phyloP scores from a whole-genome alignment of 2,113 vertebrate genomes.

The cattle (Bos taurus) region DNA sequence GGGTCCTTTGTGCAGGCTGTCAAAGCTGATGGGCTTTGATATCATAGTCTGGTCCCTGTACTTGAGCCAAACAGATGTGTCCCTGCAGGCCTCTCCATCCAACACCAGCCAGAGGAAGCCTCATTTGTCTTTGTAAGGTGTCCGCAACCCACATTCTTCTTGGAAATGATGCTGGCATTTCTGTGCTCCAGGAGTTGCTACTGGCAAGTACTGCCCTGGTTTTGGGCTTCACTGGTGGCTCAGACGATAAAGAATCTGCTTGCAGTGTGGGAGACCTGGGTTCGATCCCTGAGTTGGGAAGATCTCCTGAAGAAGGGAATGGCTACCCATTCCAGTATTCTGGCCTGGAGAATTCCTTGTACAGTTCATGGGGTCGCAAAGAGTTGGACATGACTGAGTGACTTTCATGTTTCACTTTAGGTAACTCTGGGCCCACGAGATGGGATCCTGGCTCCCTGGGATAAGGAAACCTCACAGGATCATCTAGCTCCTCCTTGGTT shows the following conservation, averaged over 20 bases:
- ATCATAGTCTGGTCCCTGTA: slow-evolving; percentile 2
- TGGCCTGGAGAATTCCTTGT: background rate
- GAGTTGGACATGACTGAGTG: background rate
- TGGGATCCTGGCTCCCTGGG: background rate
- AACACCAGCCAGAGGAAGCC: background rate
- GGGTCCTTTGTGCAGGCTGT: background rate
- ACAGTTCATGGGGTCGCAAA: background rate
- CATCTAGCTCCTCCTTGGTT: background rate
- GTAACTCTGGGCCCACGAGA: background rate
- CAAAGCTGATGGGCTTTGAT: slow-evolving; percentile 5
- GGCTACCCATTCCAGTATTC: background rate
- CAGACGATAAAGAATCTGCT: background rate
- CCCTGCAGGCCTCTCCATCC: background rate
- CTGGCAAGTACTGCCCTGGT: background rate
- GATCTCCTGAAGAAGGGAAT: background rate
- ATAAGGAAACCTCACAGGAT: background rate
- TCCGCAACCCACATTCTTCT: background rate
- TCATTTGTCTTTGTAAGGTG: slow-evolving; percentile 30
- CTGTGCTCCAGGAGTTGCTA: background rate
- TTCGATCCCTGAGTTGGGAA: background rate
- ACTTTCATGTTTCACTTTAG: background rate
- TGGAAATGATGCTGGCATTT: background rate
- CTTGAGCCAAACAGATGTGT: slow-evolving; percentile 30
- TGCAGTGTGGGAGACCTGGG: background rate
- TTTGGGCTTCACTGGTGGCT: background rate